Evolutionary conservation across 1,140 invertebrate genomes (phyloP), one percentile per base, ranked within the genome.

Genomic region (Aphidius ervi): DNA sequence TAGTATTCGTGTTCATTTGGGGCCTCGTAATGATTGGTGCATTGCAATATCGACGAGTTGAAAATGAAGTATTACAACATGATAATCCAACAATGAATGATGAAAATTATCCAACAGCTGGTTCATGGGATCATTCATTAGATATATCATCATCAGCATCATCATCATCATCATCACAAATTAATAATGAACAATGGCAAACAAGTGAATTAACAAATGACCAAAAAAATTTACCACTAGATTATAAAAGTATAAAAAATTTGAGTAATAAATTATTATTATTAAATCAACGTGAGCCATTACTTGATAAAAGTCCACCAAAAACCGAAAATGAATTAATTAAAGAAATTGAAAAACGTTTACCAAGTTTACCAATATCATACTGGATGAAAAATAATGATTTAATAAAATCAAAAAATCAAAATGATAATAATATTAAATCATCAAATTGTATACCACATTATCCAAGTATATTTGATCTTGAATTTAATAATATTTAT

Each of bases 401-500:
- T 9, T 43, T 31, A 37, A 6, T 50, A 61, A 46, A 50, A 2
- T 10, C 40, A 16, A 9, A 8, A 31, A 40, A 45, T 41, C 9
- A 52, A 43, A 57, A 9, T n/a, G 4, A 45, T 5, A 9, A 43
- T 42, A 43, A 52, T 3, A 7, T 2, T 7, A 43, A 68, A 89
- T 91, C 68, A 84, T 88, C 2, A 16, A 16, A 90, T 75, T 88
- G 82, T 63, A 37, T 58, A n/a, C 48, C 66, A 3, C 83, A 83
- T 37, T 94, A 92, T 71, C 93, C 94, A 1, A 91, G 85, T 50
- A 86, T 95, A 52, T 93, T 89, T 71, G 92, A 94, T 65, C 79
- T 96, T 56, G 88, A 95, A 73, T 95, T 93, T 81, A 94, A 94
- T 76, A 95, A 96, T 72, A 85, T 92, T 6, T 94, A 94, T 74